Base-by-base conservation (phyloP, 2,113 vertebrate genomes). In the Ciconia maguari region DNA sequence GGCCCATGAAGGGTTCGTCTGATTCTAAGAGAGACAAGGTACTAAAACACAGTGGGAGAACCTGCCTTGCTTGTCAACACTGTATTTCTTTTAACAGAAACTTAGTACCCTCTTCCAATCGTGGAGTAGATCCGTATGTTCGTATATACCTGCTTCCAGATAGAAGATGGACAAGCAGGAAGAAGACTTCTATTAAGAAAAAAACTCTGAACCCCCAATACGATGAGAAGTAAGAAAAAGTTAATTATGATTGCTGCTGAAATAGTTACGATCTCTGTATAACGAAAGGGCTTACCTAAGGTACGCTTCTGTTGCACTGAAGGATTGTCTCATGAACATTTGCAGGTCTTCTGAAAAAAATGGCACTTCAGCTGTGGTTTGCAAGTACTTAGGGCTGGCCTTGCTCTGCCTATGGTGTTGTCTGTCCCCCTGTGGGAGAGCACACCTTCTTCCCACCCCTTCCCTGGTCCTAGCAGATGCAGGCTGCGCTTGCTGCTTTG, bases 121-220 rank as follows among this genome's bases (percentile, higher is more conserved):
- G 97, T n/a, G 99, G 99, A 86, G 99, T 99, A 1, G 99, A 99
- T 96, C 98, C 99, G 0, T 99, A 99, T 2, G 99, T 99, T 60
- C 99, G 98, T 29, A 94, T 99, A 83, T 99, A 99, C 97, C 96
- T 99, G 78, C 98, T 99, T 86, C 99, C 99, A 16, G 99, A 99
- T 44, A 99, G 99, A 92, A 97, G 98, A 48, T 99, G 99, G 99
- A 90, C 97, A 71, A 98, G 98, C 92, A 98, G 99, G 66, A 99
- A 98, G 97, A 99, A 97, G 92, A 99, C 99, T 5, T 98, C 98
- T 0, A 98, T 99, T 52, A 99, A 98, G 96, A 99, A 97, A 92
- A 99, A 97, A 94, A 99, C 98, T 1, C 86, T 99, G 80, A 97
- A 99, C 74, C 99, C 99, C 9, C 94, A 97, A 29, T 99, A 99